Base-by-base conservation (phyloP, 2,888 invertebrate genomes). In the Listrodromus nycthemerus region DNA sequence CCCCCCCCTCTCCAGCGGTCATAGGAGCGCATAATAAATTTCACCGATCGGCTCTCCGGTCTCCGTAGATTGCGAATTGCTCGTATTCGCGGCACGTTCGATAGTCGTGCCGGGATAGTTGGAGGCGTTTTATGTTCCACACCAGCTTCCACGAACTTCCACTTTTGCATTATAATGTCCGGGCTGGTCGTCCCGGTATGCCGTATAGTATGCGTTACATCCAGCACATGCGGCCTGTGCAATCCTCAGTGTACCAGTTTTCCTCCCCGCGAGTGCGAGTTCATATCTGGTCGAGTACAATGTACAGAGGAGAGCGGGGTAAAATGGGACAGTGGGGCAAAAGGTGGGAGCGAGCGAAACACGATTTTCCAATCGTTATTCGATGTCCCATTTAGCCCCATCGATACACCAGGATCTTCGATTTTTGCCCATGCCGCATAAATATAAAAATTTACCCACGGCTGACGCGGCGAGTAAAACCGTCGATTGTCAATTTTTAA, bases 31-130 rank as follows among this genome's bases (percentile, higher is more conserved):
- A 66, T 83, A 58, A 83, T 83, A 80, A 80, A 83, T 83, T 76
- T 75, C 30, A 45, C n/a, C 66, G 71, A 21, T 65, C 80, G 50
- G 80, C 48, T 10, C 37, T n/a, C 65, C 65, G 41, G 45, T 41
- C 19, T 41, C 41, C 41, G n/a, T 30, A 33, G 19, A 21, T 16
- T 45, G 24, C 66, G 24, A 37, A 66, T 21, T 41, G 83, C 75
- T 75, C 79, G 83, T 83, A 83, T 83, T 79, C 83, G 70, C 66
- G 61, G 55, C 75, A 70, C 83, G 83, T 63, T 67, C 33, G 75
- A 75, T 48, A 61, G 67, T 19, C 55, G 67, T 65, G 74, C 58
- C 70, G 37, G 55, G 83, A 74, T 82, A 74, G 61, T 65, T 50
- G 67, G 10, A 67, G 50, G 52, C 66, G 30, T 21, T 52, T 27